phyloP scores from a whole-genome alignment of 2,797 vertebrate genomes.

The Hydrophis major region DNA sequence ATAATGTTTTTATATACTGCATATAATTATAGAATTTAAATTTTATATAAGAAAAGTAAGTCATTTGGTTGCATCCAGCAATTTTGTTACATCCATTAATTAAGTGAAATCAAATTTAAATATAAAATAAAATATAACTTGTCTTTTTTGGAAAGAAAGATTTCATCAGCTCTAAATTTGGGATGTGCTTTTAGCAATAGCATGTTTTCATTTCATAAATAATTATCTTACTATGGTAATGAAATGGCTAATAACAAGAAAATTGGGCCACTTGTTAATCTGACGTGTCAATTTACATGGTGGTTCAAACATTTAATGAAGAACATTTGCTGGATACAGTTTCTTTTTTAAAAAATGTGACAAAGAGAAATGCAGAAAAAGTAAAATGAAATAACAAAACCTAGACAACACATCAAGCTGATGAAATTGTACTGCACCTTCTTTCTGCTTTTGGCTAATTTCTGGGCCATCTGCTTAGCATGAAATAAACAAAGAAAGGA shows the following conservation, averaged over 20 bases:
- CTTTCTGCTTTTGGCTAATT: conserved; percentile 97
- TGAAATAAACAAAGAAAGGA: conserved; percentile 83
- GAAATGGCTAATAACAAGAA: conserved; percentile 77
- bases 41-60: conserved; percentile 33
- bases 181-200: conserved; percentile 21
- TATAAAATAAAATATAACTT: not conserved
- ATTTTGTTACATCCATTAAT: conserved; percentile 61
- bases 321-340: conserved; percentile 84
- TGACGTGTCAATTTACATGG: conserved; percentile 63
- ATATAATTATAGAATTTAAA: conserved; percentile 42
- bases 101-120: conserved; percentile 32
- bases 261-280: conserved; percentile 60
- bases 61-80: conserved; percentile 88
- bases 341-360: conserved; percentile 41
- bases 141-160: conserved; percentile 9
- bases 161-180: conserved; percentile 42
- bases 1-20: conserved; percentile 15
- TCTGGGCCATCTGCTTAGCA: conserved; percentile 96
- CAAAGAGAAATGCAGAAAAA: conserved; percentile 63
- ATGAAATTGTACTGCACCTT: conserved; percentile 93
- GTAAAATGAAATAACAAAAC: conserved; percentile 62
- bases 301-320: conserved; percentile 65
- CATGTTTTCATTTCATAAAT: conserved; percentile 53
- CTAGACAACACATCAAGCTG: conserved; percentile 75
- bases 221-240: conserved; percentile 60